Percentiles rank a stretch among this genome's conserved stretches.
Evolutionary conservation across 2,888 invertebrate species (phyloP).

Genomic region (Stictocephala bisonia): DNA sequence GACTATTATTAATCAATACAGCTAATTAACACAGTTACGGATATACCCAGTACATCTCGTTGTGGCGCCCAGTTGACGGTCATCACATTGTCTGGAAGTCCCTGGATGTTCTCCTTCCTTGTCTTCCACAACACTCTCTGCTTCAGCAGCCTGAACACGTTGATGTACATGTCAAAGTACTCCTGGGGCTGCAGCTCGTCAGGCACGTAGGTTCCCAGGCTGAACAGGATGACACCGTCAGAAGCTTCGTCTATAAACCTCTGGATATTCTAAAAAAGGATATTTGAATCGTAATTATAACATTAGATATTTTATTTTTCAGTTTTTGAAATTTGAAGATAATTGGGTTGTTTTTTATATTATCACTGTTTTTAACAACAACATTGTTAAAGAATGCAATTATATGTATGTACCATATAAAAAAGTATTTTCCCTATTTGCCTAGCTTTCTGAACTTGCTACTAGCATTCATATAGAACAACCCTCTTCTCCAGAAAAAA

Average conservation of each 20-base stretch:
- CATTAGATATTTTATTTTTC: no score
- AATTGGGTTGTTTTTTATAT: no score
- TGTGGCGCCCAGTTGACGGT: constrained; percentile 43
- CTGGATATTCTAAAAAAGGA: constrained; percentile 8
- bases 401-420: no score
- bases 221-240: background rate
- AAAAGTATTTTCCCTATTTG: no score
- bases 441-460: no score
- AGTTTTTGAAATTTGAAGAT: no score
- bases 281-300: no score
- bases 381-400: no score
- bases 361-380: no score
- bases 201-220: background rate
- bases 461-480: no score
- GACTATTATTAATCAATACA: no score
- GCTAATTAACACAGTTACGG: background rate
- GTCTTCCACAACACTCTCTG: constrained; percentile 15
- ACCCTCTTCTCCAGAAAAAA: no score
- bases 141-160: background rate
- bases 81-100: constrained; percentile 24
- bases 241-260: constrained; percentile 5
- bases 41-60: constrained; percentile 37
- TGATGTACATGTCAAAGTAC: constrained; percentile 15
- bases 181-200: constrained; percentile 1
- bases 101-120: background rate